Conservation (phyloP, 2,888 invertebrate species). For the Eristalinus sepulchralis region DNA sequence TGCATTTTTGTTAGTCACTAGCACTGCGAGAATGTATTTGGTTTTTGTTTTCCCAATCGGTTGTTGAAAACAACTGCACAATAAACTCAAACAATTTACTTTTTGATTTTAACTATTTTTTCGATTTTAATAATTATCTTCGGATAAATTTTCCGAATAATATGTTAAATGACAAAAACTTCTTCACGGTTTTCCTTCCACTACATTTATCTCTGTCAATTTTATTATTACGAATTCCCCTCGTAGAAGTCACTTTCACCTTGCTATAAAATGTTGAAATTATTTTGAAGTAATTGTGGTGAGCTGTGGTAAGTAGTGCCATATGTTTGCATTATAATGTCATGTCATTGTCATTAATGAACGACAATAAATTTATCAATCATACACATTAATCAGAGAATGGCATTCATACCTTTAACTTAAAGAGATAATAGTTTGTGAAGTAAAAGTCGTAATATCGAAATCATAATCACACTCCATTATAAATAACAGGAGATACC, state of each 20-base stretch:
- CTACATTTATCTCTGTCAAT: constrained; percentile 54
- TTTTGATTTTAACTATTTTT: not conserved
- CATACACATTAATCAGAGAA: no score
- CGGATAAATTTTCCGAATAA: constrained; percentile 48
- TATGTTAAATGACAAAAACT: constrained; percentile 58
- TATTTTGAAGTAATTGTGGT: not conserved
- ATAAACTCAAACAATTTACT: constrained; percentile 5
- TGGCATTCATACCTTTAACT: no score
- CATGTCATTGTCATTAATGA: no score
- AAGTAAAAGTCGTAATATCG: no score
- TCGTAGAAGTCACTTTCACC: constrained; percentile 55
- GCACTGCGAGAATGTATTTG: constrained; percentile 5
- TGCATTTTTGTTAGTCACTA: constrained; percentile 33
- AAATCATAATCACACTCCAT: no score
- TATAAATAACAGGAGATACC: not conserved
- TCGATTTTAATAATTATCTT: constrained; percentile 28
- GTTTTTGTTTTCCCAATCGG: constrained; percentile 10
- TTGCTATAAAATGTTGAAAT: constrained; percentile 38
- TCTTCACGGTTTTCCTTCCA: constrained; percentile 37
- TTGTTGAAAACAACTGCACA: not conserved
- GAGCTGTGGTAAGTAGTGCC: not conserved
- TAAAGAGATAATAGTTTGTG: no score
- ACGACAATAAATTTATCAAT: no score
- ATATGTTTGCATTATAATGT: no score
- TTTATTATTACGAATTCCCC: constrained; percentile 33